Conservation (phyloP, 2,888 invertebrate species). For the Drosophila mayaguana region DNA sequence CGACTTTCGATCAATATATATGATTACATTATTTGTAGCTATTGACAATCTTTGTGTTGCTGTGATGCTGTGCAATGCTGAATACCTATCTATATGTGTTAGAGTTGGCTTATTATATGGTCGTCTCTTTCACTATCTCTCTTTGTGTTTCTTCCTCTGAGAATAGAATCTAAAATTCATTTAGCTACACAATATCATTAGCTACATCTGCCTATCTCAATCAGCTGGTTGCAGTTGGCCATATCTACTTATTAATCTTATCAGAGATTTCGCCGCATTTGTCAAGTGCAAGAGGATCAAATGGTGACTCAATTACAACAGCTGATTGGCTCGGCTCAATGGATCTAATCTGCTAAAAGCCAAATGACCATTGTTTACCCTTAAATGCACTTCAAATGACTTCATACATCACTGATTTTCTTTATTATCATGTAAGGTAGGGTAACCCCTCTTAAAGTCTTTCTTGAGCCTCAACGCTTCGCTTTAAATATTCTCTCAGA, state of each 20-base stretch:
- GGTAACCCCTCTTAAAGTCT: background rate
- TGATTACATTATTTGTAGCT: background rate
- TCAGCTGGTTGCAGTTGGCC: background rate
- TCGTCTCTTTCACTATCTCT: too few species aligned
- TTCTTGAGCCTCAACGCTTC: background rate
- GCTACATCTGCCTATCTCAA: background rate
- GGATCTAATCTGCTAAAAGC: background rate
- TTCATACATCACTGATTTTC: background rate
- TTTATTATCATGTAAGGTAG: background rate
- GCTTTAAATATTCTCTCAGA: background rate
- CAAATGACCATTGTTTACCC: slow-evolving; percentile 1
- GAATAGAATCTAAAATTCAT: background rate
- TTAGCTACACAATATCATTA: background rate
- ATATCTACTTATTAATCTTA: slow-evolving; percentile 23
- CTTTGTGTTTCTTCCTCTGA: background rate
- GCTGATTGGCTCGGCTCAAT: slow-evolving; percentile 13
- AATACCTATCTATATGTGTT: background rate
- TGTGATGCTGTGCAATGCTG: too few species aligned
- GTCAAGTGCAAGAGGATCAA: slow-evolving; percentile 12
- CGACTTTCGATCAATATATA: background rate
- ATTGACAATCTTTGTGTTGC: background rate
- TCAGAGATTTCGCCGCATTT: slow-evolving; percentile 15
- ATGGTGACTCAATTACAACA: slow-evolving; percentile 31
- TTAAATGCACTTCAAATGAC: slow-evolving; percentile 4
- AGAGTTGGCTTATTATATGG: background rate